Percentiles rank a stretch among this genome's conserved stretches.
Conservation (phyloP, 2,113 vertebrate species). For the Dicerorhinus sumatrensis region DNA sequence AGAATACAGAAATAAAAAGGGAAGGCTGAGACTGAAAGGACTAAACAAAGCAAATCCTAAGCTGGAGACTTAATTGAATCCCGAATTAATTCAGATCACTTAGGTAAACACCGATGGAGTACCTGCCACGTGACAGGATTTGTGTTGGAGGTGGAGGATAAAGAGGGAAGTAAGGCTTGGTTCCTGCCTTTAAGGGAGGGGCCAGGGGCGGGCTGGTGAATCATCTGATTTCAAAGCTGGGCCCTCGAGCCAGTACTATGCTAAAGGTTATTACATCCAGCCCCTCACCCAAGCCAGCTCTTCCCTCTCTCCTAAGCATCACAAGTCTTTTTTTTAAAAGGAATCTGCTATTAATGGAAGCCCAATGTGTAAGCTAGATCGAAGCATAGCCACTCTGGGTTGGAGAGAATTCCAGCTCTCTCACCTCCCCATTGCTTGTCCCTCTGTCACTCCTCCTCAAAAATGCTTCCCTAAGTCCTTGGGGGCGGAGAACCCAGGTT, state of each 20-base stretch:
- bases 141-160: neutral
- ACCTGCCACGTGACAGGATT: rapidly evolving
- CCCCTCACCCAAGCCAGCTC: neutral
- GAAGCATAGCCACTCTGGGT: too few relatives aligned
- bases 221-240: neutral
- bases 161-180: neutral
- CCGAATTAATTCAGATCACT: neutral
- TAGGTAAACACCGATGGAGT: rapidly evolving
- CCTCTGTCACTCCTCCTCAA: neutral
- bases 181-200: neutral
- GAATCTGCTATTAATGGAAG: neutral
- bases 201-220: rapidly evolving
- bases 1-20: neutral
- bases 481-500: neutral
- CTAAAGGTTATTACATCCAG: neutral
- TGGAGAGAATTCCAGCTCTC: neutral
- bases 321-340: neutral
- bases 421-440: neutral
- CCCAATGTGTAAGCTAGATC: neutral
- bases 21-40: neutral
- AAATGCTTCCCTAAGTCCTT: neutral
- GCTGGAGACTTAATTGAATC: neutral
- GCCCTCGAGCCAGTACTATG: neutral
- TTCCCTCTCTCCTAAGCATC: neutral
- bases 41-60: neutral